phyloP scores from a whole-genome alignment of 2,113 vertebrate species.

The Delphinapterus leucas region DNA sequence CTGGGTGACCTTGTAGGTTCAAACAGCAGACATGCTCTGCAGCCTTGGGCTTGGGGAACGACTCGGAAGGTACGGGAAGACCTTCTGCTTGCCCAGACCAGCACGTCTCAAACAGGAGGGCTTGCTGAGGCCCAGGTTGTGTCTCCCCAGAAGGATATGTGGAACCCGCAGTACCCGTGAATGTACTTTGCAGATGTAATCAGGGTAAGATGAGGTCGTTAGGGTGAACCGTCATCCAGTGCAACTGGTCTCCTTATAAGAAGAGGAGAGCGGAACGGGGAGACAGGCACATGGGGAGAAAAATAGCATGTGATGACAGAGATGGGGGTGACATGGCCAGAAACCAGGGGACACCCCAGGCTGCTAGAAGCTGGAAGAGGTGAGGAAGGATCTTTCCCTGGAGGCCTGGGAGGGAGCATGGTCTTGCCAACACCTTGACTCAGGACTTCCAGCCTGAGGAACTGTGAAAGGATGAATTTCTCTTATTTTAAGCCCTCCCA shows the following conservation, averaged over 20 bases:
- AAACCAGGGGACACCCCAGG: background rate
- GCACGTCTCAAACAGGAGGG: background rate
- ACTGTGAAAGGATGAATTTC: background rate
- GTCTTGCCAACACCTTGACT: background rate
- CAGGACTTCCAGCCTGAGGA: background rate
- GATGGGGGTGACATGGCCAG: background rate
- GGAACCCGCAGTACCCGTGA: background rate
- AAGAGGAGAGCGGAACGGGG: accelerated
- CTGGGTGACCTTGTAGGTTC: background rate
- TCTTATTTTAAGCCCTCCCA: background rate
- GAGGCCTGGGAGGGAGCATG: background rate
- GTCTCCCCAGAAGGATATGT: background rate
- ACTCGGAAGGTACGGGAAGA: too few species aligned
- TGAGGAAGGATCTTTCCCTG: background rate
- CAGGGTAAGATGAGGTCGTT: background rate
- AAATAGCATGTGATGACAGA: background rate
- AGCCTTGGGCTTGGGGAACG: background rate
- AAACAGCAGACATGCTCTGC: background rate
- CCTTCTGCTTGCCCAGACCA: background rate
- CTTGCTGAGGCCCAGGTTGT: background rate
- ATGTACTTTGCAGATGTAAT: background rate
- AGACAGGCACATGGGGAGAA: background rate
- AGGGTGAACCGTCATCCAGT: background rate
- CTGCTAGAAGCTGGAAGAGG: background rate
- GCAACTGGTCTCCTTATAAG: background rate